Base-by-base conservation (phyloP, 2,113 vertebrate species). In the Neomonachus schauinslandi region DNA sequence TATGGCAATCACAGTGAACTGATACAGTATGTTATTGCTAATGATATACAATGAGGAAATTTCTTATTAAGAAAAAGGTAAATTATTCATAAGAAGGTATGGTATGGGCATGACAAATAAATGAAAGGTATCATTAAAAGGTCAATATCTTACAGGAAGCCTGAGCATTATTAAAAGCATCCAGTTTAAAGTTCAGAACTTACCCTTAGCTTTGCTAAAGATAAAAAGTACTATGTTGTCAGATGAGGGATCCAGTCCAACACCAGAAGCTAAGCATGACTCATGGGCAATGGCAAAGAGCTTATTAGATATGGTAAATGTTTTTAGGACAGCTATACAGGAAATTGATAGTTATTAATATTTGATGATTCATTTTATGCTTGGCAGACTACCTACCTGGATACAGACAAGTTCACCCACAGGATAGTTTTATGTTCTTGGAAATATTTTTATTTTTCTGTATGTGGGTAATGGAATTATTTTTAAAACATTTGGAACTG, bases 291-390 rank as follows among this genome's bases (percentile, higher is more conserved):
- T 94, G 71, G 91, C 69, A 53, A 91, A 89, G 77, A 67, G 19
- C 69, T 92, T 88, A 77, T 46, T 82, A 85, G 84, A 90, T 90
- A 71, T 88, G 85, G 88, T 93, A 76, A 97, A 81, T 93, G 91
- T 97, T 95, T 96, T 97, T 77, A 97, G 88, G 84, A 96, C 31
- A 93, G 85, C 26, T 88, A 59, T 72, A 86, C 67, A 97, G 95
- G 93, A 98, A 97, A 97, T 95, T 86, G 91, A 96, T 92, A 69
- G 71, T 89, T 96, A 97, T 97, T 97, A 97, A 97, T 97, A 98
- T 97, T 97, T 97, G 97, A 97, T 95, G 94, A 96, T 97, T 95
- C 76, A 95, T 97, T 97, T 97, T 94, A 77, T 95, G 28, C 74
- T 92, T 97, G 95, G 71, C 94, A 91, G n/a, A 26, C 76, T 65